A percentile compares a stretch with the other conserved stretches of the same genome.
These are phyloP conservation scores for Oreochromis mossambicus DNA, from an alignment of 2,797 vertebrate species.

Conservation along the genomic window DNA sequence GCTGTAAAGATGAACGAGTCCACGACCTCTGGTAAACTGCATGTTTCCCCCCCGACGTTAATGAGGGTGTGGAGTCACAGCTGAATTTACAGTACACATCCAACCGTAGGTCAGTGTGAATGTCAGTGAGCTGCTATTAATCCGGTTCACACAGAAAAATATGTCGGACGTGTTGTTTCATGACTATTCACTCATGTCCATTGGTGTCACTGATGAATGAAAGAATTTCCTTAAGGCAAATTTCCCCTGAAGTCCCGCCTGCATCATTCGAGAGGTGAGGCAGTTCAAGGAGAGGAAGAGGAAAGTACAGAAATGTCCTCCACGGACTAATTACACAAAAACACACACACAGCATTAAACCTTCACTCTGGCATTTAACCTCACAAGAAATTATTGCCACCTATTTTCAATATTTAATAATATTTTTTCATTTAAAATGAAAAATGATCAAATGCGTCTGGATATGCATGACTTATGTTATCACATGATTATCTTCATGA, in stretches of 20 bases:
- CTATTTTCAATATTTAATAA: rapidly evolving
- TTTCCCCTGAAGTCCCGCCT: neutral
- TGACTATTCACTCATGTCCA: neutral
- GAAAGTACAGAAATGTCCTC: neutral
- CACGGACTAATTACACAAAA: neutral
- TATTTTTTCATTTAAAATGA: neutral
- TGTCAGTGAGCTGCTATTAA: neutral
- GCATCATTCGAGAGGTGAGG: neutral
- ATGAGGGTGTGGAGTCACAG: neutral
- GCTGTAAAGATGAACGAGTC: neutral
- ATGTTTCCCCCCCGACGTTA: neutral
- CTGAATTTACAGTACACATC: neutral
- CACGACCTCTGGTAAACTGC: neutral
- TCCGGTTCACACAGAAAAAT: neutral
- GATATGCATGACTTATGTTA: rapidly evolving
- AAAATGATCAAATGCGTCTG: neutral
- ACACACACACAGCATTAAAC: neutral
- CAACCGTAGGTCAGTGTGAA: neutral
- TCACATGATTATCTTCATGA: neutral
- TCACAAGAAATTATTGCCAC: neutral
- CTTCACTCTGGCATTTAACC: neutral
- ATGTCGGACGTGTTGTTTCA: neutral
- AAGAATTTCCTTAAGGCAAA: neutral
- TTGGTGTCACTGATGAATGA: rapidly evolving
- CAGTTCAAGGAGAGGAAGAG: neutral